Evolutionary conservation across 1,140 invertebrate species (phyloP).

Genomic region (Heliothis subflexa): DNA sequence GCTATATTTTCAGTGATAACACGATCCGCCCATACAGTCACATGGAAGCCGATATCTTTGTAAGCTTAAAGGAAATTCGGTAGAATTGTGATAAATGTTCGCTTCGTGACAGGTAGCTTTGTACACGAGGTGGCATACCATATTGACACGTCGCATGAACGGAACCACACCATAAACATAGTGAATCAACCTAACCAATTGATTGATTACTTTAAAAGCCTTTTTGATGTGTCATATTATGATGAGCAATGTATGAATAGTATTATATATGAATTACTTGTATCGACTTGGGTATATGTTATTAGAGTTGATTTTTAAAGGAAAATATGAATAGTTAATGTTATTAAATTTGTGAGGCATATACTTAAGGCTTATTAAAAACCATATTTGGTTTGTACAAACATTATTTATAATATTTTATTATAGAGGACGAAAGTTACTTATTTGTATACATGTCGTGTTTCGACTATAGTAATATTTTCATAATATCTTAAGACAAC

Average conservation of each 20-base stretch:
- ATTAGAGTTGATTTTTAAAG: neutral
- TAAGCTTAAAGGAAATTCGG: slow-evolving; percentile 53
- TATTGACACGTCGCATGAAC: slow-evolving; percentile 66
- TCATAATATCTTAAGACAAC: too few relatives aligned
- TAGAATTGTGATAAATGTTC: slow-evolving; percentile 76
- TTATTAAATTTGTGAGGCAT: neutral
- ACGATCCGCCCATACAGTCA: slow-evolving; percentile 39
- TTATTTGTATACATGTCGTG: too few relatives aligned
- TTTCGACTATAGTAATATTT: too few relatives aligned
- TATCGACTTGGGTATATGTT: neutral
- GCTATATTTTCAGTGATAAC: slow-evolving; percentile 28
- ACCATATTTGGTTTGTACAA: neutral
- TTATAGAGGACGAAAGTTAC: too few relatives aligned
- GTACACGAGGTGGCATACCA: slow-evolving; percentile 47
- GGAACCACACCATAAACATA: slow-evolving; percentile 57
- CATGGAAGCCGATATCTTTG: slow-evolving; percentile 35
- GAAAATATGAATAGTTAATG: neutral
- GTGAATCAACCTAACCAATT: slow-evolving; percentile 41
- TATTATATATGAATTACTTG: neutral
- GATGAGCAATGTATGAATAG: slow-evolving; percentile 25
- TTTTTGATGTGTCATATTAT: slow-evolving; percentile 38
- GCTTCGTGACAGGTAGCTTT: slow-evolving; percentile 68
- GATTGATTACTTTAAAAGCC: slow-evolving; percentile 47
- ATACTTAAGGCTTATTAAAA: too few relatives aligned
- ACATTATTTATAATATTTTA: too few relatives aligned